Evolutionary conservation across 2,797 vertebrate genomes (phyloP).

Genomic region (Vipera latastei): DNA sequence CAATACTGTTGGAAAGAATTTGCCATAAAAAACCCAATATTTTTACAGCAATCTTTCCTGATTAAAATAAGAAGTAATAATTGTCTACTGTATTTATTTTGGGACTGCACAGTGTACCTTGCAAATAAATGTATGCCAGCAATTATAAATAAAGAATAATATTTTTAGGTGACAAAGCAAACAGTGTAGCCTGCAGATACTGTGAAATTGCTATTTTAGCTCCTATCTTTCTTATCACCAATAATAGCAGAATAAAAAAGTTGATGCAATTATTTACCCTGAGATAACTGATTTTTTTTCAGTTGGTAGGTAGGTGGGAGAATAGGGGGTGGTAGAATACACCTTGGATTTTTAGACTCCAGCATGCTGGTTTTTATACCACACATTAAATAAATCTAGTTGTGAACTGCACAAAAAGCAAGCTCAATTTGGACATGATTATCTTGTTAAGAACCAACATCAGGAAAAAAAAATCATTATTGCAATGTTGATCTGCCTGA

Average conservation of each 20-base stretch:
- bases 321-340: neutral
- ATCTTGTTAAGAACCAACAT: conserved; percentile 42
- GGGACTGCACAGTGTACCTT: conserved; percentile 33
- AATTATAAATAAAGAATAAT: conserved; percentile 51
- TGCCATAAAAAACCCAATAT: conserved; percentile 52
- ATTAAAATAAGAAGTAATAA: conserved; percentile 54
- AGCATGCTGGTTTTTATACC: conserved; percentile 45
- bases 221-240: conserved; percentile 51
- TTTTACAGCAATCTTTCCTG: conserved; percentile 54
- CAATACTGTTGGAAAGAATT: conserved; percentile 49
- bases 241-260: conserved; percentile 47
- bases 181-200: conserved; percentile 31
- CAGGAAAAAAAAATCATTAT: conserved; percentile 25
- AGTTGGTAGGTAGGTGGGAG: too few species aligned
- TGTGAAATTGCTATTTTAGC: conserved; percentile 47
- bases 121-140: conserved; percentile 58
- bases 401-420: conserved; percentile 43
- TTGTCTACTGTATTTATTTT: conserved; percentile 58
- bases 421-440: conserved; percentile 49
- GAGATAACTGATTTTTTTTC: conserved; percentile 43
- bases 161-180: conserved; percentile 56
- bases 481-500: neutral
- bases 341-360: conserved; percentile 50
- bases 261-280: conserved; percentile 34
- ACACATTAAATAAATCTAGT: conserved; percentile 38